Evolutionary conservation across 1,140 invertebrate species (phyloP).

Genomic region (Drosophila pectinifera): DNA sequence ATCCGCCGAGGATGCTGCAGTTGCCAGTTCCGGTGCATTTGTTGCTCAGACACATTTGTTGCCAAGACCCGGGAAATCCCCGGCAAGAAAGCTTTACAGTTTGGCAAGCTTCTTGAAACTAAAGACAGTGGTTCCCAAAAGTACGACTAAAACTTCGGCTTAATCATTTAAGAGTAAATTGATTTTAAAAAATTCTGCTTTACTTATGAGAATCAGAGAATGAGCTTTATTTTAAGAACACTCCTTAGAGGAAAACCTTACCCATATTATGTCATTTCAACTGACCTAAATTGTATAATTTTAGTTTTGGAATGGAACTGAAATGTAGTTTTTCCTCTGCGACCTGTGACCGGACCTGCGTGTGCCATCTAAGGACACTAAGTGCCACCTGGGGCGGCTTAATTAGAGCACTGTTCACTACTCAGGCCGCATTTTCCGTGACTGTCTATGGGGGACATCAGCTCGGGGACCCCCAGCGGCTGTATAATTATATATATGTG

Average conservation of each 20-base stretch:
- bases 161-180: background rate
- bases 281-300: background rate
- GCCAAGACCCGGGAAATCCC: conserved; percentile 6
- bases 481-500: conserved; percentile 24
- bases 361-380: conserved; percentile 31
- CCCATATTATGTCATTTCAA: background rate
- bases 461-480: background rate
- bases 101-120: conserved; percentile 13
- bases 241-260: background rate
- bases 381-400: conserved; percentile 47
- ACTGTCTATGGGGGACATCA: conserved; percentile 67
- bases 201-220: background rate
- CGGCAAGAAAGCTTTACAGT: conserved; percentile 39
- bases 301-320: background rate
- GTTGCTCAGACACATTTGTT: conserved; percentile 61
- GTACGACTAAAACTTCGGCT: background rate
- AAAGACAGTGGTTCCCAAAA: background rate
- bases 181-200: too few relatives aligned
- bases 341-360: conserved; percentile 26
- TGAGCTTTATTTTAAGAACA: background rate
- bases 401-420: conserved; percentile 59
- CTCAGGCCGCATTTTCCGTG: conserved; percentile 43
- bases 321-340: conserved; percentile 6
- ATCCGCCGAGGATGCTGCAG: conserved; percentile 47
- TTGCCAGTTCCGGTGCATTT: conserved; percentile 40